These are phyloP conservation scores for Drosophila borborema DNA, from an alignment of 2,888 invertebrate genomes.

Conservation along the genomic window DNA sequence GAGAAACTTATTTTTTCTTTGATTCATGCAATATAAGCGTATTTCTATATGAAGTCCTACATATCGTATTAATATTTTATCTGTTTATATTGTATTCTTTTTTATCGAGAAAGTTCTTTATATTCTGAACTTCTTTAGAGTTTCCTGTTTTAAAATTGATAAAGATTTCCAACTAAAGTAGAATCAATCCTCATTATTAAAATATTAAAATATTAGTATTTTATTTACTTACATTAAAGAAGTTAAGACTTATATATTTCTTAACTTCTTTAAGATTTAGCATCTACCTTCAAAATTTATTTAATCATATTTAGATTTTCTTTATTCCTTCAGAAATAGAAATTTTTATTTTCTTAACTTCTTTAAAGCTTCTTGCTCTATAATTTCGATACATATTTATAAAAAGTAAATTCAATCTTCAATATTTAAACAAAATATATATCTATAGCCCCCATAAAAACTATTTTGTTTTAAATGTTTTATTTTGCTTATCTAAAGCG, in stretches of 20 bases:
- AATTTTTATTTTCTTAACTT: not conserved
- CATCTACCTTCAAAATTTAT: no score
- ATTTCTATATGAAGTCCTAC: no score
- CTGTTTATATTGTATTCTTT: no score
- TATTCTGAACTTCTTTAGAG: not conserved
- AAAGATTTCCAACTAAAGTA: no score
- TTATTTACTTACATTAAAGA: no score
- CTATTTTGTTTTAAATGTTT: not conserved
- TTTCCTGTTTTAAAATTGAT: not conserved
- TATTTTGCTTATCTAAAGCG: not conserved
- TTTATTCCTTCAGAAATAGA: no score
- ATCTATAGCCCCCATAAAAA: not conserved
- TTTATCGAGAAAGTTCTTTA: not conserved
- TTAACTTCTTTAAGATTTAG: not conserved
- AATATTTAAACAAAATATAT: not conserved
- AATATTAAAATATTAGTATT: no score
- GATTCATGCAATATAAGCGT: no score
- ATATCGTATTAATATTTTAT: no score
- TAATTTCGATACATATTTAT: not conserved
- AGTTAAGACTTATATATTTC: no score
- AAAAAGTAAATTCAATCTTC: not conserved
- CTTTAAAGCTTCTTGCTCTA: not conserved
- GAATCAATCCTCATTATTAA: no score
- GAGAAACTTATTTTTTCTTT: not conserved
- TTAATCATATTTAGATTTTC: not conserved